Percentiles rank a stretch among this genome's conserved stretches.
Evolutionary conservation across 2,888 invertebrate genomes (phyloP).

Genomic region (Eudasyphora cyanicolor): DNA sequence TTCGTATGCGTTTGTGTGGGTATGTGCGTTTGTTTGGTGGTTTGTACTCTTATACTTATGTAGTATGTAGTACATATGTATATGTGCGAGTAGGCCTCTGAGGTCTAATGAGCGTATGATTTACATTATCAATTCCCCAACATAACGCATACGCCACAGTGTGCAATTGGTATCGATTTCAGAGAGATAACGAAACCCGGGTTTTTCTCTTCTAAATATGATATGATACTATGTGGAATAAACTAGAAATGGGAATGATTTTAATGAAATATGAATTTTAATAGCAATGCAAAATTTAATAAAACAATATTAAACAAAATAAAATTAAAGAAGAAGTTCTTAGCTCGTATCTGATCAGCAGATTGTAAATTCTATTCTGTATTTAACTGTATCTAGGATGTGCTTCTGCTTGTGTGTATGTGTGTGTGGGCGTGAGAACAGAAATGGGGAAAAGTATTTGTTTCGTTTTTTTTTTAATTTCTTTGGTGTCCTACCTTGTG

Average conservation of each 20-base stretch:
- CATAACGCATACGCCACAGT: neutral
- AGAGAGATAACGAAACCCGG: neutral
- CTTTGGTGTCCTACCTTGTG: slow-evolving; percentile 76
- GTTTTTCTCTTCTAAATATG: too few relatives aligned
- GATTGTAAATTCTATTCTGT: too few relatives aligned
- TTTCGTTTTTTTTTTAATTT: too few relatives aligned
- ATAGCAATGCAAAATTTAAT: too few relatives aligned
- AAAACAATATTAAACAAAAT: too few relatives aligned
- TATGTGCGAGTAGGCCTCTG: neutral
- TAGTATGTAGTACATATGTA: too few relatives aligned
- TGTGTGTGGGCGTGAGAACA: neutral
- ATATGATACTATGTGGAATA: too few relatives aligned
- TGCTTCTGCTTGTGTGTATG: neutral
- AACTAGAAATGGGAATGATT: too few relatives aligned
- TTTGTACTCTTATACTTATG: neutral
- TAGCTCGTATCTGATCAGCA: too few relatives aligned
- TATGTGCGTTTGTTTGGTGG: neutral
- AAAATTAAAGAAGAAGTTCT: too few relatives aligned
- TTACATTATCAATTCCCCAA: slow-evolving; percentile 8
- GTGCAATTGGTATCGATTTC: neutral
- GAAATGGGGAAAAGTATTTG: neutral
- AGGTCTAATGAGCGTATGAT: slow-evolving; percentile 2
- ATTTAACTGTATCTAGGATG: neutral
- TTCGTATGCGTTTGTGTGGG: neutral
- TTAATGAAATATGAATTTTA: too few relatives aligned